Percentiles rank a stretch among this genome's conserved stretches.
Evolutionary conservation across 2,797 vertebrate genomes (phyloP).

Genomic region (Pangasius djambal): DNA sequence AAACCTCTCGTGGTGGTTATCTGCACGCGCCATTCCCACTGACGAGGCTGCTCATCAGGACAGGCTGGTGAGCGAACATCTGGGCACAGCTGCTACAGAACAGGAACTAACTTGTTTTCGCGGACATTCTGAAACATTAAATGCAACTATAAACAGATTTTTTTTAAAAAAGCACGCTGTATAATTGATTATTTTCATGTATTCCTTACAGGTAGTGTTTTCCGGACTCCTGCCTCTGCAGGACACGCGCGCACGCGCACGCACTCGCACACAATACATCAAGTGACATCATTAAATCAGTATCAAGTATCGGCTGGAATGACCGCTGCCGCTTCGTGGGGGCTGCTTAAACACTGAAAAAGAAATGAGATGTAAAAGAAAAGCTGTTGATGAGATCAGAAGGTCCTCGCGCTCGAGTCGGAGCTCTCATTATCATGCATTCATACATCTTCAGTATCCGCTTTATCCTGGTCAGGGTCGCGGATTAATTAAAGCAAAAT

Average conservation of each 20-base stretch:
- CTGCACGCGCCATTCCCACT: not conserved
- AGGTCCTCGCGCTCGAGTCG: not conserved
- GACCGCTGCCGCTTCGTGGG: not conserved
- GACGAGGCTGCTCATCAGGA: not conserved
- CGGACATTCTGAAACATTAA: not conserved
- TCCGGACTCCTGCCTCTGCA: not conserved
- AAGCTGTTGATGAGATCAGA: constrained; percentile 7
- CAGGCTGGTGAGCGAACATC: not conserved
- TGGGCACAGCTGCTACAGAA: not conserved
- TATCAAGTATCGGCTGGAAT: not conserved
- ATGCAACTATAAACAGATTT: not conserved
- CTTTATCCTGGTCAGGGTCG: constrained; percentile 14
- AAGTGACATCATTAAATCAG: not conserved
- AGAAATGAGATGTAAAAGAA: not conserved
- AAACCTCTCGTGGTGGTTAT: not conserved
- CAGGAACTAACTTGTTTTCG: not conserved
- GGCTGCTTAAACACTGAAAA: not conserved
- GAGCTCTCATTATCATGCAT: constrained; percentile 10
- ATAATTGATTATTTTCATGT: not conserved
- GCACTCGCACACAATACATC: not conserved
- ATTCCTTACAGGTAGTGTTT: not conserved
- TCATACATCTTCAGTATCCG: not conserved
- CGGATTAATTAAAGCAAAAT: constrained; percentile 18
- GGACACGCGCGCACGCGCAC: not conserved
- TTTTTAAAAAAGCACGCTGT: not conserved